These are phyloP conservation scores for Tenthredo mesomela DNA, from an alignment of 2,888 invertebrate species.

Conservation along the genomic window DNA sequence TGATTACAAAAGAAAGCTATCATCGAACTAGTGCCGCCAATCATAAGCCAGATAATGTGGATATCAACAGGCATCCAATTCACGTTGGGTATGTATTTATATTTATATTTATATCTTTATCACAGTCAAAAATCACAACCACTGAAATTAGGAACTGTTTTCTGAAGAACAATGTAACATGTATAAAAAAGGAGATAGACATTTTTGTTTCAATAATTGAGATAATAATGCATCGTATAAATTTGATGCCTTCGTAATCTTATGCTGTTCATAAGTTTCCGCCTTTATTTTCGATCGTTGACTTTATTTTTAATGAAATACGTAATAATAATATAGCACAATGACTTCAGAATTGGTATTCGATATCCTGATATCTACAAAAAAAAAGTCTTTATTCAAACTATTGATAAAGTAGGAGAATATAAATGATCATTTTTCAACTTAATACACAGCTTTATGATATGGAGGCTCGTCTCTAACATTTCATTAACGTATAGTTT, in stretches of 20 bases:
- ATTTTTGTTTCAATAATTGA: constrained; percentile 36
- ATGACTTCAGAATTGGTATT: constrained; percentile 28
- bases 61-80: constrained; percentile 82
- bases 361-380: not conserved
- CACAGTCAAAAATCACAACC: constrained; percentile 8
- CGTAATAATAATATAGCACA: not conserved
- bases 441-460: not conserved
- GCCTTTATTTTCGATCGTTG: not conserved
- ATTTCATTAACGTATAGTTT: not conserved
- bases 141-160: not conserved
- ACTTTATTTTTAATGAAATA: not conserved
- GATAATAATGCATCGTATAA: not conserved
- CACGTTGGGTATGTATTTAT: constrained; percentile 82
- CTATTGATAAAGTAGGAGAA: not conserved
- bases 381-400: not conserved
- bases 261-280: not conserved
- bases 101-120: constrained; percentile 30
- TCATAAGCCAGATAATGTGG: constrained; percentile 83
- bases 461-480: constrained; percentile 16
- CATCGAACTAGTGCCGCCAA: constrained; percentile 78
- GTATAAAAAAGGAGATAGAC: constrained; percentile 39
- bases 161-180: constrained; percentile 40
- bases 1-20: constrained; percentile 78
- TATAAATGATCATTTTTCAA: not conserved
- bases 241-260: not conserved